These are phyloP conservation scores for Sussaba pulchella DNA, from an alignment of 2,888 invertebrate species.

Conservation along the genomic window DNA sequence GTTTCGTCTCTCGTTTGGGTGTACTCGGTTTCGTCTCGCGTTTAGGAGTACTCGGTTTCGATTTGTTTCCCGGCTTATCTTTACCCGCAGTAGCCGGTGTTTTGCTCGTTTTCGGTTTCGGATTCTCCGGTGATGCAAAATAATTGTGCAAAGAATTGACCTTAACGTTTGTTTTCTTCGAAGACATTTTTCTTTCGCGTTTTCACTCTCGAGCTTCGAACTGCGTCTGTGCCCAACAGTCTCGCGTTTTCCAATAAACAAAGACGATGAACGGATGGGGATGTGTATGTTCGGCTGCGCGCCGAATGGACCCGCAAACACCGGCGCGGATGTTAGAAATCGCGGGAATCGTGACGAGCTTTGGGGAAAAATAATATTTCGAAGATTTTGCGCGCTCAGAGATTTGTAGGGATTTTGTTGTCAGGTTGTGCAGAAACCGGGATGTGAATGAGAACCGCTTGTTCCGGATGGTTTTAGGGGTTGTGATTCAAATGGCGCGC, in stretches of 20 bases:
- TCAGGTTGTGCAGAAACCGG: not conserved
- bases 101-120: constrained; percentile 52
- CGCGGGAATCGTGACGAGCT: constrained; percentile 51
- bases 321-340: constrained; percentile 26
- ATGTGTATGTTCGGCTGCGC: too few species aligned
- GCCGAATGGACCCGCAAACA: constrained; percentile 33
- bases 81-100: constrained; percentile 47
- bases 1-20: too few species aligned
- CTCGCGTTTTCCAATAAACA: constrained; percentile 24
- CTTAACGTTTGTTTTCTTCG: constrained; percentile 67
- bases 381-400: not conserved
- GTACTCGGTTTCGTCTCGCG: constrained; percentile 59
- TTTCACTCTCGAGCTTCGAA: too few species aligned
- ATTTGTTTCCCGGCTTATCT: constrained; percentile 47
- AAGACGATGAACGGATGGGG: too few species aligned
- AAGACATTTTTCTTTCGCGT: constrained; percentile 54
- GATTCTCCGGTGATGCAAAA: constrained; percentile 85
- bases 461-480: not conserved
- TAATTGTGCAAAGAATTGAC: constrained; percentile 90
- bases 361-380: constrained; percentile 50
- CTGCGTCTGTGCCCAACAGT: constrained; percentile 5
- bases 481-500: too few species aligned
- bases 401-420: constrained; percentile 22
- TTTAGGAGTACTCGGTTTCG: constrained; percentile 65
- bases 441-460: not conserved